A percentile compares a stretch with the other conserved stretches of the same genome.
These are phyloP conservation scores for Stegodyphus mimosarum DNA, from an alignment of 1,140 invertebrate genomes.

Conservation along the genomic window DNA sequence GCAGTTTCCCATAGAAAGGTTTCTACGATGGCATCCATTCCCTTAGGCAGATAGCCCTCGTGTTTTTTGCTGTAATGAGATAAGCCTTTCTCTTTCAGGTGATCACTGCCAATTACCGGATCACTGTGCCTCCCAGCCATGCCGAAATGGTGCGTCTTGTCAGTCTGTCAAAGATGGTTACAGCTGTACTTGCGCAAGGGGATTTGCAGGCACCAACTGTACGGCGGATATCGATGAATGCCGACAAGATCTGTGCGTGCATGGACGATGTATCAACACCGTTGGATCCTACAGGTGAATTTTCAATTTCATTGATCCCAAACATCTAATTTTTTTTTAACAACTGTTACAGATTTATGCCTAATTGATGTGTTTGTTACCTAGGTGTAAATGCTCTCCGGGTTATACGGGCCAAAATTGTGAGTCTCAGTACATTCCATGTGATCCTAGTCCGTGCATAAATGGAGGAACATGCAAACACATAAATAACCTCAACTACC, in stretches of 20 bases:
- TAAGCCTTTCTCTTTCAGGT: slow-evolving; percentile 56
- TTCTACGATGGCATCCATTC: too few relatives aligned
- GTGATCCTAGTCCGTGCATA: slow-evolving; percentile 86
- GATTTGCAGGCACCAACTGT: slow-evolving; percentile 90
- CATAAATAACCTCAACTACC: slow-evolving; percentile 81
- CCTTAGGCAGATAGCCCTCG: too few relatives aligned
- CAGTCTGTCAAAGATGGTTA: slow-evolving; percentile 72
- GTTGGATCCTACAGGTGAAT: slow-evolving; percentile 60
- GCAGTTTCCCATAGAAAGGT: too few relatives aligned
- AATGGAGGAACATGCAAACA: slow-evolving; percentile 87
- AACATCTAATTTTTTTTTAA: neutral
- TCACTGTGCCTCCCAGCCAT: slow-evolving; percentile 85
- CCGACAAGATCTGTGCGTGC: slow-evolving; percentile 77
- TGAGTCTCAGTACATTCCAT: slow-evolving; percentile 89
- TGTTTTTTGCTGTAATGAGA: neutral
- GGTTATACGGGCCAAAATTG: slow-evolving; percentile 92
- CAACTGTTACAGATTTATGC: neutral
- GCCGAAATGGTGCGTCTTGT: slow-evolving; percentile 75
- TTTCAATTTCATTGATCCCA: neutral
- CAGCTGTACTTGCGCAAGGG: slow-evolving; percentile 88
- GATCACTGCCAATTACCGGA: slow-evolving; percentile 86
- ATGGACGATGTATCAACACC: slow-evolving; percentile 63
- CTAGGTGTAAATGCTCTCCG: slow-evolving; percentile 83
- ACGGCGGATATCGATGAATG: slow-evolving; percentile 96
- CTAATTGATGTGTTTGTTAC: neutral